Evolutionary conservation across 2,888 invertebrate species (phyloP).

Genomic region (Torymus tubicola): DNA sequence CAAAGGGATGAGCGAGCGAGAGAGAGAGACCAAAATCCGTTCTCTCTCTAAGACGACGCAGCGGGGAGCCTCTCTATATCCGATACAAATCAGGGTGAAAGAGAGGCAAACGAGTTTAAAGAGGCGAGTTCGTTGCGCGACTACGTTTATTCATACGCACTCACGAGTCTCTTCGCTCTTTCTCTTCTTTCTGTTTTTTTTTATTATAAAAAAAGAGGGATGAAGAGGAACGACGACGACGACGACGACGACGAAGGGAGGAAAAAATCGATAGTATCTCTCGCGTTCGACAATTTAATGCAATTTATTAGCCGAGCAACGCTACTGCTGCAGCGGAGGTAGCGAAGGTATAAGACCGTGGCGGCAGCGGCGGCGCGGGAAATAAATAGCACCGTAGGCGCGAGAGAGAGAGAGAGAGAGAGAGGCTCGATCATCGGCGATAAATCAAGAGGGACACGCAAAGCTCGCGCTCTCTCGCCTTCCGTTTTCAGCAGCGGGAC

Average conservation of each 20-base stretch:
- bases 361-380: slow-evolving; percentile 1
- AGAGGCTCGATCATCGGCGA: slow-evolving; percentile 52
- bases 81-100: slow-evolving; percentile 36
- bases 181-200: not conserved
- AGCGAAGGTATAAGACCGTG: not conserved
- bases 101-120: slow-evolving; percentile 37
- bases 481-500: slow-evolving; percentile 52
- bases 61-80: not conserved
- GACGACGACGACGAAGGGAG: not conserved
- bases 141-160: slow-evolving; percentile 33
- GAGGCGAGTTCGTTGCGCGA: not conserved
- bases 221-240: not conserved
- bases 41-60: slow-evolving; percentile 31
- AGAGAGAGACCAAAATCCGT: slow-evolving; percentile 29
- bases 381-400: slow-evolving; percentile 50
- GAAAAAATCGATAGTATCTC: slow-evolving; percentile 29
- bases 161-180: not conserved
- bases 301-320: slow-evolving; percentile 39
- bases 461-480: slow-evolving; percentile 59
- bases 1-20: slow-evolving; percentile 28
- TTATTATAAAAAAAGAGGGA: slow-evolving; percentile 17
- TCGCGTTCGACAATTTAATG: slow-evolving; percentile 44
- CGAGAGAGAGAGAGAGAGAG: slow-evolving; percentile 16
- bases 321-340: not conserved
- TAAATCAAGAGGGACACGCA: slow-evolving; percentile 62